phyloP scores from a whole-genome alignment of 2,888 invertebrate species.

The Antheraea assamensis region DNA sequence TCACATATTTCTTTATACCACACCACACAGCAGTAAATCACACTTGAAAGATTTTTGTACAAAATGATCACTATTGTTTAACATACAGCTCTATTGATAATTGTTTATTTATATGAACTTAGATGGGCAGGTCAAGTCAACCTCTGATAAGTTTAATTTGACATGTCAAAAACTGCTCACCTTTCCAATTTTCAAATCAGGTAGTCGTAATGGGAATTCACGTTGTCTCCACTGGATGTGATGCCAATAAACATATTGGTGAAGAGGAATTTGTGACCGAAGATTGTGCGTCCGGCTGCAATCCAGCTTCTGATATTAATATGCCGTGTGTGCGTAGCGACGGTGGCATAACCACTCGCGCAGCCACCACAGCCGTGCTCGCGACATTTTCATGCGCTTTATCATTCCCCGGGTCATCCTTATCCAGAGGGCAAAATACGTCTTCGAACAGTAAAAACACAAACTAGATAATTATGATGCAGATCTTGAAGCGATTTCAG shows the following conservation, averaged over 20 bases:
- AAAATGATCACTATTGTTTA: slow-evolving; percentile 28
- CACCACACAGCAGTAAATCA: slow-evolving; percentile 24
- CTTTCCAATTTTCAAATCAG: slow-evolving; percentile 70
- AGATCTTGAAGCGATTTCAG: slow-evolving; percentile 27
- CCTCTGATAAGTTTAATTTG: slow-evolving; percentile 47
- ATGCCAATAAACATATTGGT: slow-evolving; percentile 80
- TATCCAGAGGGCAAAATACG: slow-evolving; percentile 67
- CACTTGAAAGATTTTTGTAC: slow-evolving; percentile 20
- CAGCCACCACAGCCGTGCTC: slow-evolving; percentile 30
- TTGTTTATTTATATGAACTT: slow-evolving; percentile 51
- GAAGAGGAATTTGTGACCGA: slow-evolving; percentile 32
- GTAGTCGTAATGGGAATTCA: slow-evolving; percentile 79
- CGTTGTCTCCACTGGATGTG: slow-evolving; percentile 76
- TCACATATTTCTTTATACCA: slow-evolving; percentile 2
- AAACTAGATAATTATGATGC: slow-evolving; percentile 21
- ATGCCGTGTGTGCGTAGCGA: slow-evolving; percentile 38
- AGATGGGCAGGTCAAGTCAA: slow-evolving; percentile 37
- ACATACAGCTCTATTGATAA: slow-evolving; percentile 31
- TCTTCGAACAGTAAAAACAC: slow-evolving; percentile 52
- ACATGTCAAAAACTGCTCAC: slow-evolving; percentile 50
- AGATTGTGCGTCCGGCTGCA: slow-evolving; percentile 32
- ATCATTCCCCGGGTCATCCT: slow-evolving; percentile 65
- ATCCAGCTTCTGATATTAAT: slow-evolving; percentile 49
- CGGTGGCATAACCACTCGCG: slow-evolving; percentile 28
- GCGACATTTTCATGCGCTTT: slow-evolving; percentile 52